phyloP scores from a whole-genome alignment of 2,113 vertebrate genomes.

The Herpetotheres cachinnans region DNA sequence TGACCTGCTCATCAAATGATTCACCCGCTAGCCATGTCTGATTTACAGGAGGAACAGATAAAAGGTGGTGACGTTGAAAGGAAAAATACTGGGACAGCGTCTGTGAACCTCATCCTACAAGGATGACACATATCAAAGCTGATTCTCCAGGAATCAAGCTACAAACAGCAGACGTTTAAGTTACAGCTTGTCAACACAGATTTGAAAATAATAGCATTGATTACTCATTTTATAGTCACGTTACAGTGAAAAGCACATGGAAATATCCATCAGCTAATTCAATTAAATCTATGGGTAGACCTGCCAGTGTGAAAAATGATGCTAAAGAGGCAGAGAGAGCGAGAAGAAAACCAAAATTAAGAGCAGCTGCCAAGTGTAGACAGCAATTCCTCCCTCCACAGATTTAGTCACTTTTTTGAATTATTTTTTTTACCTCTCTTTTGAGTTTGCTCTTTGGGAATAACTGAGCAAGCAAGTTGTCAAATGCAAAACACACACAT shows the following conservation, averaged over 20 bases:
- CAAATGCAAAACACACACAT: rapidly evolving
- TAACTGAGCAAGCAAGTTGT: not conserved
- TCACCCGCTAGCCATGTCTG: not conserved
- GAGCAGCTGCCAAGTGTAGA: not conserved
- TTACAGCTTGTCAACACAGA: not conserved
- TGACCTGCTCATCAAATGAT: not conserved
- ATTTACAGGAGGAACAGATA: not conserved
- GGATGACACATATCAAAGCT: not conserved
- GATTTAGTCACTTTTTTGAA: not conserved
- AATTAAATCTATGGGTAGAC: not conserved
- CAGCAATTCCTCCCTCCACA: not conserved
- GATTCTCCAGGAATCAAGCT: not conserved
- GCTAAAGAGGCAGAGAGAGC: not conserved
- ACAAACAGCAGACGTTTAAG: not conserved
- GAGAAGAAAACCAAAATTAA: not conserved
- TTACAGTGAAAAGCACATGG: not conserved
- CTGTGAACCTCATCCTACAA: not conserved
- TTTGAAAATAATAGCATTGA: not conserved
- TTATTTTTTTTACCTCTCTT: not conserved
- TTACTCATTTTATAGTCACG: not conserved
- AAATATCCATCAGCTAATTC: not conserved
- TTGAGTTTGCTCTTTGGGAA: not conserved
- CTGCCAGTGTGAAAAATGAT: not conserved
- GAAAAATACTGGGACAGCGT: rapidly evolving
- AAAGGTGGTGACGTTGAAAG: rapidly evolving